Conservation (phyloP, 2,888 invertebrate genomes). For the Heterodera filipjevi region DNA sequence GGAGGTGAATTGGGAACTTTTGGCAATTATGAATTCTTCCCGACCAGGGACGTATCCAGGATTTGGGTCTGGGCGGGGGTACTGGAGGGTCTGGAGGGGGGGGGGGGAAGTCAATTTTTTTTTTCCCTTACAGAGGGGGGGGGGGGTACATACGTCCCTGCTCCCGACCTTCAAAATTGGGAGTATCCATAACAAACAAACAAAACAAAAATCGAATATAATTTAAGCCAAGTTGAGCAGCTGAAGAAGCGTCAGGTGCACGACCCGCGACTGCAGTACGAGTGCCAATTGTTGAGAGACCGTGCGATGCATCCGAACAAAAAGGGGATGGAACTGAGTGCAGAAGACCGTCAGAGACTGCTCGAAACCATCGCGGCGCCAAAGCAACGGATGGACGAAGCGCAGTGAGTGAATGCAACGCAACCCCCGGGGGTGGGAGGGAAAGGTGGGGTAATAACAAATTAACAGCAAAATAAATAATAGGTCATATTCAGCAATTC, state of each 20-base stretch:
- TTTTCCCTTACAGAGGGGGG: too few species aligned
- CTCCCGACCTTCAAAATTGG: too few species aligned
- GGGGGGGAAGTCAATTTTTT: too few species aligned
- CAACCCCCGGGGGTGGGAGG: neutral
- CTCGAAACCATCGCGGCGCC: conserved; percentile 34
- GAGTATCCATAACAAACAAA: too few species aligned
- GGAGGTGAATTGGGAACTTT: conserved; percentile 15
- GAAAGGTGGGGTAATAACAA: neutral
- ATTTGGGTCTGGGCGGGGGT: too few species aligned
- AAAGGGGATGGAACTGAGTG: conserved; percentile 24
- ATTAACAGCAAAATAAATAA: neutral
- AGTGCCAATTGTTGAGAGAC: conserved; percentile 36
- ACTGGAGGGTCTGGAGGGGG: too few species aligned
- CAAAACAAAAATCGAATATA: too few species aligned
- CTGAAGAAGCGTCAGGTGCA: conserved; percentile 16
- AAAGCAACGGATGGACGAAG: conserved; percentile 27
- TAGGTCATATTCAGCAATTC: too few species aligned
- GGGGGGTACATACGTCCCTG: too few species aligned
- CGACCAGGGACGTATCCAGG: too few species aligned
- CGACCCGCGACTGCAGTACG: conserved; percentile 19
- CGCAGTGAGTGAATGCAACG: conserved; percentile 13
- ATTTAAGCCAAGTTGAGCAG: conserved; percentile 13
- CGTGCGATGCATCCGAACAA: conserved; percentile 38
- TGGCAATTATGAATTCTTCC: too few species aligned
- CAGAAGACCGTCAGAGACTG: conserved; percentile 29